Percentiles rank a stretch among this genome's conserved stretches.
Evolutionary conservation across 2,888 invertebrate genomes (phyloP).

Genomic region (Epirrita christyi): DNA sequence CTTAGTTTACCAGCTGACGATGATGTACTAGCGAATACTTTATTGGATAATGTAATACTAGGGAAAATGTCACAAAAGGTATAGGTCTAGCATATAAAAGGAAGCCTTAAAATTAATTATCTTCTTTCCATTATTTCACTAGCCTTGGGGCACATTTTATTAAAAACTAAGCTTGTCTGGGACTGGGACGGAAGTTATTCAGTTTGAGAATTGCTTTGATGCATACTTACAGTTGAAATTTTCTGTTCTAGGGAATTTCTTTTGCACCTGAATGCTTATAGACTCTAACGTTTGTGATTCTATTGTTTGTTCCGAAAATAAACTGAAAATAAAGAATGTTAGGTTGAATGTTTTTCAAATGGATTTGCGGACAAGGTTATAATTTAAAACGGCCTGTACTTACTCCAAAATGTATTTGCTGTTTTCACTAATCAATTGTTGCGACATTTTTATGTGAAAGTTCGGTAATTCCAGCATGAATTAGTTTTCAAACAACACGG

Average conservation of each 20-base stretch:
- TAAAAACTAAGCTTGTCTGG: too few relatives aligned
- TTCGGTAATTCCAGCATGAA: constrained; percentile 28
- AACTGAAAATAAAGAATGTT: constrained; percentile 69
- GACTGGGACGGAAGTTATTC: too few relatives aligned
- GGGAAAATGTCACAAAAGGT: too few relatives aligned
- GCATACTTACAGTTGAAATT: constrained; percentile 89
- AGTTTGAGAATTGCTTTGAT: too few relatives aligned
- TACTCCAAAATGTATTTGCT: constrained; percentile 81
- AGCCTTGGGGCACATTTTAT: too few relatives aligned
- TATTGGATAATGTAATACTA: too few relatives aligned
- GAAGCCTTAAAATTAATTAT: too few relatives aligned
- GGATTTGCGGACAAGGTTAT: constrained; percentile 39
- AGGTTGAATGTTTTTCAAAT: constrained; percentile 2
- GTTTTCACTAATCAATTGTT: constrained; percentile 75
- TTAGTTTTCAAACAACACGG: not conserved
- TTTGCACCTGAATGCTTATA: constrained; percentile 90
- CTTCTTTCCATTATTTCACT: too few relatives aligned
- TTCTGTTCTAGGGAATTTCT: constrained; percentile 90
- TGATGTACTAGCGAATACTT: too few relatives aligned
- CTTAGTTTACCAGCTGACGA: too few relatives aligned
- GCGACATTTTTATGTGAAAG: constrained; percentile 59
- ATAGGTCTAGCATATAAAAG: too few relatives aligned
- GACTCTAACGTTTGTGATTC: constrained; percentile 91
- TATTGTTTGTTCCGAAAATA: constrained; percentile 89
- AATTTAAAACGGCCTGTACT: constrained; percentile 42